These are phyloP conservation scores for Intellagama lesueurii DNA, from an alignment of 2,797 vertebrate genomes.

Conservation along the genomic window DNA sequence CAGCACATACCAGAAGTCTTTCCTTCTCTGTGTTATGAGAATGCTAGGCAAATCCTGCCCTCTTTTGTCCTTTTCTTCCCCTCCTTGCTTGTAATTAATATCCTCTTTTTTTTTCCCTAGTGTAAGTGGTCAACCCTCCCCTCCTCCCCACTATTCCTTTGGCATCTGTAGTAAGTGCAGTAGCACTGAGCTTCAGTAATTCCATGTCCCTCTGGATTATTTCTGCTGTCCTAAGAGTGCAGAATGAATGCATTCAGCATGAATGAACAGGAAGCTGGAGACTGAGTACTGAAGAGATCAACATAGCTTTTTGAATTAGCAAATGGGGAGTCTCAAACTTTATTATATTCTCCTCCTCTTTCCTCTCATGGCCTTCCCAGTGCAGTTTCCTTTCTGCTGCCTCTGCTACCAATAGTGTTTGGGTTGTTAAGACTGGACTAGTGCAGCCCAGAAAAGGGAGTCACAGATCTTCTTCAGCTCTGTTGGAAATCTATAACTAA, in stretches of 20 bases:
- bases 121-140: background rate
- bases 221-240: background rate
- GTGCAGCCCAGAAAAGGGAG: background rate
- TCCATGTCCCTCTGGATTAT: background rate
- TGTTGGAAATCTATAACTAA: background rate
- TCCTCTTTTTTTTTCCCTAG: background rate
- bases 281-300: background rate
- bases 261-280: background rate
- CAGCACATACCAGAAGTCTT: too few species aligned
- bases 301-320: background rate
- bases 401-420: too few species aligned
- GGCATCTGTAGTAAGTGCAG: background rate
- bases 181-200: background rate
- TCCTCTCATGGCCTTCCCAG: background rate
- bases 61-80: background rate
- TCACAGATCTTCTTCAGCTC: background rate
- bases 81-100: background rate
- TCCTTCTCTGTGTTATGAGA: background rate
- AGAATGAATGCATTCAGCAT: background rate
- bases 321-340: background rate
- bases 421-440: background rate
- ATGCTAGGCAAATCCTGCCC: background rate
- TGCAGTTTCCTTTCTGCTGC: background rate
- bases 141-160: background rate
- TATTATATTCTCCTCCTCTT: background rate